Conservation (phyloP, 2,797 vertebrate species). For the Chaetodon trifasciatus region DNA sequence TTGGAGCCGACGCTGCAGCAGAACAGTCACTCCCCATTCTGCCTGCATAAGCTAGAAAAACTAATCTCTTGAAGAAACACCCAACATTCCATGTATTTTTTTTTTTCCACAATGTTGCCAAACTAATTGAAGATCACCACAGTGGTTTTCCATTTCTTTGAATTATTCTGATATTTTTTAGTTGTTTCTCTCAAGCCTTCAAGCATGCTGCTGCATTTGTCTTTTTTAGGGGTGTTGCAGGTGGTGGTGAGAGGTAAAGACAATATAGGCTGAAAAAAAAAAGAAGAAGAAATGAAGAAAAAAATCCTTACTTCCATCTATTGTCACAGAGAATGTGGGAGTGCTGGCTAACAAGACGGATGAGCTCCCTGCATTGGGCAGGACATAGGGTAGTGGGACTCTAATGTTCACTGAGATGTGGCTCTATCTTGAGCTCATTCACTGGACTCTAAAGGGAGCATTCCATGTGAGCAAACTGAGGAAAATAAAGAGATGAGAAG, state of each 20-base stretch:
- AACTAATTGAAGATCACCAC: conserved; percentile 41
- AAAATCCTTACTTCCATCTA: conserved; percentile 53
- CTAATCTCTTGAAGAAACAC: conserved; percentile 47
- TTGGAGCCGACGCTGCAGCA: conserved; percentile 15
- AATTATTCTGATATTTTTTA: conserved; percentile 38
- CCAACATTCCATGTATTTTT: conserved; percentile 37
- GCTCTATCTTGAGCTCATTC: conserved; percentile 43
- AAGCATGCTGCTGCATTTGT: conserved; percentile 17
- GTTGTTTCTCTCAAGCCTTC: conserved; percentile 21
- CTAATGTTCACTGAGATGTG: conserved; percentile 69
- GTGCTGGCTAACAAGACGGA: conserved; percentile 68
- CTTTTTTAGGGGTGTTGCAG: conserved; percentile 19
- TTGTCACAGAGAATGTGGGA: conserved; percentile 50
- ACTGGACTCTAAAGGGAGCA: conserved; percentile 55
- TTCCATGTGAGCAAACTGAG: conserved; percentile 47
- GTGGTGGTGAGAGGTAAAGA: conserved; percentile 47
- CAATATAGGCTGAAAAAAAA: conserved; percentile 7
- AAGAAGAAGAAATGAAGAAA: conserved; percentile 1
- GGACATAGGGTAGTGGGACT: conserved; percentile 53
- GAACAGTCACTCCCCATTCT: conserved; percentile 20
- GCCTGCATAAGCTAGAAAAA: conserved; percentile 20
- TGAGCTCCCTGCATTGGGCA: conserved; percentile 64
- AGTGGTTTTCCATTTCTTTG: conserved; percentile 38
- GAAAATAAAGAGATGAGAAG: conserved; percentile 43
- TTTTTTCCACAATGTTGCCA: conserved; percentile 20